Base-by-base conservation (phyloP, 1,140 invertebrate genomes). In the Popillia japonica region DNA sequence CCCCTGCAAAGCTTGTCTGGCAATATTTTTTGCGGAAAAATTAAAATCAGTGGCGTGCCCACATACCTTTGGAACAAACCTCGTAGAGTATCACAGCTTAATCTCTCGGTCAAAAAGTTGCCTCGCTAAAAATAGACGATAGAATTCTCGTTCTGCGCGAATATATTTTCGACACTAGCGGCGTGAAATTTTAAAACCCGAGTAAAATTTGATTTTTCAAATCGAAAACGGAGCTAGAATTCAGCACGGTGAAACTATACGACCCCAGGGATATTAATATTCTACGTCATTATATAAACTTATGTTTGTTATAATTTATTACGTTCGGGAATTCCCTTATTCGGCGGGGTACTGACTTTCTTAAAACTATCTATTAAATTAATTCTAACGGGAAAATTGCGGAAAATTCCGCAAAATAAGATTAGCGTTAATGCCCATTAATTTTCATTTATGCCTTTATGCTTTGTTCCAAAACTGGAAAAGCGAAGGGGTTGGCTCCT, bases 31-130 rank as follows among this genome's bases (percentile, higher is more conserved):
- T n/a, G n/a, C n/a, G n/a, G n/a, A n/a, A n/a, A n/a, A n/a, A n/a
- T n/a, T n/a, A n/a, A n/a, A n/a, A n/a, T n/a, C n/a, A n/a, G n/a
- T n/a, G n/a, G n/a, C n/a, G n/a, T n/a, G n/a, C n/a, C n/a, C n/a
- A n/a, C n/a, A n/a, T n/a, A n/a, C n/a, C n/a, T 48, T 11, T n/a
- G 11, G 44, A 48, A 48, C 17, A 48, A 48, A 0, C 6, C 17
- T 11, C 44, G 11, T 64, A 64, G 20, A 27, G 22, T 64, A 64
- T 64, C 61, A 20, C 3, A n/a, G n/a, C 22, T 64, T 64, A 27
- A 64, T 64, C 17, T 64, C 22, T 64, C 17, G 20, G 61, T 64
- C 7, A 64, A 64, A 48, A 64, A 64, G 61, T 64, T 64, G 22
- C 4, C 17, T 0, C n/a, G n/a, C n/a, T n/a, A n/a, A n/a, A n/a